A percentile compares a stretch with the other conserved stretches of the same genome.
Evolutionary conservation across 2,113 vertebrate genomes (phyloP).

Genomic region (Oreotrochilus melanogaster): DNA sequence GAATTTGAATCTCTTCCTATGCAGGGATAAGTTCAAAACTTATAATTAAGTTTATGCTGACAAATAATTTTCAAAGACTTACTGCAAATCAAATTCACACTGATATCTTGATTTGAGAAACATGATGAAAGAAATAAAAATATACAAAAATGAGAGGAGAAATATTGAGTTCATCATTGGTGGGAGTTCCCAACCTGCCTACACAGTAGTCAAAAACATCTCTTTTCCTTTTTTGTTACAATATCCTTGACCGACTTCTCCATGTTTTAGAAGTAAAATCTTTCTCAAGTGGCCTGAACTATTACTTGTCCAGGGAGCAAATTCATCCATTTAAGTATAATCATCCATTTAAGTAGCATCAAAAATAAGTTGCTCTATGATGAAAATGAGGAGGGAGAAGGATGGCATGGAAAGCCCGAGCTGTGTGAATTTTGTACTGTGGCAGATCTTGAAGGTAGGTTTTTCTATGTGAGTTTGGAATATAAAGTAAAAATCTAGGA

Average conservation of each 20-base stretch:
- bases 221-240: background rate
- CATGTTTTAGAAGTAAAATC: background rate
- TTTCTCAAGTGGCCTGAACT: background rate
- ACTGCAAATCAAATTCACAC: background rate
- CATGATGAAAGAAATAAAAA: background rate
- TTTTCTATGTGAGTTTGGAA: background rate
- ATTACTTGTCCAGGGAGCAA: background rate
- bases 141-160: background rate
- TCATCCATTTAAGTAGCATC: background rate
- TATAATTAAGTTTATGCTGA: background rate
- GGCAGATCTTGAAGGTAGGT: background rate
- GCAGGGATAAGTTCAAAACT: background rate
- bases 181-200: background rate
- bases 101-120: background rate
- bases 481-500: background rate
- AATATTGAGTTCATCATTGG: background rate
- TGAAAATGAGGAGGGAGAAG: slow-evolving; percentile 11
- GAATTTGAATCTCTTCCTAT: background rate
- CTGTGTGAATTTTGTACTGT: slow-evolving; percentile 21
- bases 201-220: background rate
- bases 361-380: slow-evolving; percentile 20
- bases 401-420: slow-evolving; percentile 24
- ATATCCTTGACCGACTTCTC: background rate
- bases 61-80: background rate
- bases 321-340: background rate